A percentile compares a stretch with the other conserved stretches of the same genome.
phyloP scores from a whole-genome alignment of 2,113 vertebrate species.

The Eulemur macaco region DNA sequence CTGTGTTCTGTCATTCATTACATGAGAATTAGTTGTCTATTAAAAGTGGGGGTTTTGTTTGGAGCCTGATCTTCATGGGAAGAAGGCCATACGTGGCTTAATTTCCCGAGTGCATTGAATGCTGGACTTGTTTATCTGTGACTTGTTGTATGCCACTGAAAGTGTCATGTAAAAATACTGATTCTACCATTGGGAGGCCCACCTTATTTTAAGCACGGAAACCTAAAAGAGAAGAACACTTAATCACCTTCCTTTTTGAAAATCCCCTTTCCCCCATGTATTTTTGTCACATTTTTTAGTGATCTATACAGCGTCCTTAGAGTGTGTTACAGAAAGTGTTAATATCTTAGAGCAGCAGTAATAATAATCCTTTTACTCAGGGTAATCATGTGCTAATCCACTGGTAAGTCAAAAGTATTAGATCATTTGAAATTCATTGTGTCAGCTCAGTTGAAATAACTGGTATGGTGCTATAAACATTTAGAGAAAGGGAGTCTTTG shows the following conservation, averaged over 20 bases:
- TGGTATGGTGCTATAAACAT: conserved; percentile 77
- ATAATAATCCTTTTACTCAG: conserved; percentile 84
- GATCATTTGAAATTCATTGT: conserved; percentile 85
- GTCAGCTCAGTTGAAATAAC: conserved; percentile 81
- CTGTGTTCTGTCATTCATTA: conserved; percentile 76
- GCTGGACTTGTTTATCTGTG: conserved; percentile 23
- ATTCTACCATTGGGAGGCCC: background rate
- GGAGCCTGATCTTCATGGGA: conserved; percentile 51
- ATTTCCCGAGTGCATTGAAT: conserved; percentile 29
- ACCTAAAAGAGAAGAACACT: conserved; percentile 39
- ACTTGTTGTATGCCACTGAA: background rate
- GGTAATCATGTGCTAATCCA: conserved; percentile 87
- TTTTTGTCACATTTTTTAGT: conserved; percentile 60
- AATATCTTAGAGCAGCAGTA: conserved; percentile 84
- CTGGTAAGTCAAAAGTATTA: conserved; percentile 85
- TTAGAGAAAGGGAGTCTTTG: conserved; percentile 76
- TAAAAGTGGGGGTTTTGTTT: conserved; percentile 65
- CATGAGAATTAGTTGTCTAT: conserved; percentile 73
- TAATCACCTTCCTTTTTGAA: conserved; percentile 39
- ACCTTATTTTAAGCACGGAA: conserved; percentile 48
- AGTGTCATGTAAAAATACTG: background rate
- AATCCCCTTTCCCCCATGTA: conserved; percentile 6
- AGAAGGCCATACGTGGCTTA: conserved; percentile 54
- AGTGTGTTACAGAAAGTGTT: conserved; percentile 83
- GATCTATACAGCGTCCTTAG: conserved; percentile 63